Evolutionary conservation across 2,797 vertebrate genomes (phyloP).

Genomic region (Cichlasoma orientale): DNA sequence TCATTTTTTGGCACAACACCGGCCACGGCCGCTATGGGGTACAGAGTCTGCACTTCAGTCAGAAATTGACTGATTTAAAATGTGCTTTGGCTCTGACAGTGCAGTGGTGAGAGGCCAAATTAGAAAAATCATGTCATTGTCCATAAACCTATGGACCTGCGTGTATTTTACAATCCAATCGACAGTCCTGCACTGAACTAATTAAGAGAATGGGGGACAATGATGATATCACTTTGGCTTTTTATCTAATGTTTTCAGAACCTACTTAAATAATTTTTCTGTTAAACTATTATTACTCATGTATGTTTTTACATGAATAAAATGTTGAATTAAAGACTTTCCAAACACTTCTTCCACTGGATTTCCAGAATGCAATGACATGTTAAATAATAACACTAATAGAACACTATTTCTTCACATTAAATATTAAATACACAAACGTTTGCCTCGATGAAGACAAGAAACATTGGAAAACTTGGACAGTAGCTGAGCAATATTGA

Average conservation of each 20-base stretch:
- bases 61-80: not conserved
- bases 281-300: not conserved
- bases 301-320: not conserved
- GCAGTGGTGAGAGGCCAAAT: not conserved
- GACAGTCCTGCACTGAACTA: not conserved
- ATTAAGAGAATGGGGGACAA: not conserved
- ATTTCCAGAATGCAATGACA: too few relatives aligned
- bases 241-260: not conserved
- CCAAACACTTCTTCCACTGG: not conserved
- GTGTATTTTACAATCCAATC: not conserved
- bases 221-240: not conserved
- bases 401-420: not conserved
- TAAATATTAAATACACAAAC: not conserved
- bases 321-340: not conserved
- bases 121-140: not conserved
- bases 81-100: not conserved
- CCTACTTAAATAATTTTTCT: not conserved
- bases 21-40: too few relatives aligned
- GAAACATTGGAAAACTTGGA: not conserved
- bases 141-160: not conserved
- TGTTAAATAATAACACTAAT: too few relatives aligned
- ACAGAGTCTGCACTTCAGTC: not conserved
- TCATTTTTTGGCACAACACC: too few relatives aligned
- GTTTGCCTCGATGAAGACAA: constrained; percentile 9
- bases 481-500: constrained; percentile 46